phyloP scores from a whole-genome alignment of 2,797 vertebrate species.

The Periparus ater region DNA sequence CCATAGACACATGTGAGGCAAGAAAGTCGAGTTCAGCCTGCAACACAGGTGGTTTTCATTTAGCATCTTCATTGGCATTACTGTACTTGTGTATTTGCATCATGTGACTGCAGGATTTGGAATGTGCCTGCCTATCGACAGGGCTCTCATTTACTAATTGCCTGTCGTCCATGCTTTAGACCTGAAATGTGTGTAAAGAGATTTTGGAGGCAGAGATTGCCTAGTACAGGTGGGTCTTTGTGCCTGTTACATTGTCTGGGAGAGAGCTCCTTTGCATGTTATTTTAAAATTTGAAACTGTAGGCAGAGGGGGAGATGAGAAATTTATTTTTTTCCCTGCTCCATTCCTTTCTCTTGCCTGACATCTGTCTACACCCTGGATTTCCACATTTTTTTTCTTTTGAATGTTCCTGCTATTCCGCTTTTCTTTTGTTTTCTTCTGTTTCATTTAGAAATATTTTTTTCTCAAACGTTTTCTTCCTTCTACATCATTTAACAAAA shows the following conservation, averaged over 20 bases:
- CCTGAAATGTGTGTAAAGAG: neutral
- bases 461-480: neutral
- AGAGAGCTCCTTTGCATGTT: neutral
- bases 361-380: neutral
- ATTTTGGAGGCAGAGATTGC: neutral
- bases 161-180: neutral
- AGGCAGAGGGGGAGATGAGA: neutral
- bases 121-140: neutral
- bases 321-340: neutral
- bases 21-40: constrained; percentile 18
- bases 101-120: neutral
- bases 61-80: neutral
- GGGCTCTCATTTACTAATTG: neutral
- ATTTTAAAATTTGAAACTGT: neutral
- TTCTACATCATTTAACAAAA: neutral
- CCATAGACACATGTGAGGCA: neutral
- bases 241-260: neutral
- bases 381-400: neutral
- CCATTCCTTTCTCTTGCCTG: neutral
- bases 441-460: neutral
- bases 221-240: neutral
- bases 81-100: neutral
- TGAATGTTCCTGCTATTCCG: neutral
- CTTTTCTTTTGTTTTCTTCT: neutral
- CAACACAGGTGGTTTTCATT: neutral